Evolutionary conservation across 2,888 invertebrate genomes (phyloP), one percentile per base, ranked within the genome.

Genomic region (Pachycephus smyrnensis): DNA sequence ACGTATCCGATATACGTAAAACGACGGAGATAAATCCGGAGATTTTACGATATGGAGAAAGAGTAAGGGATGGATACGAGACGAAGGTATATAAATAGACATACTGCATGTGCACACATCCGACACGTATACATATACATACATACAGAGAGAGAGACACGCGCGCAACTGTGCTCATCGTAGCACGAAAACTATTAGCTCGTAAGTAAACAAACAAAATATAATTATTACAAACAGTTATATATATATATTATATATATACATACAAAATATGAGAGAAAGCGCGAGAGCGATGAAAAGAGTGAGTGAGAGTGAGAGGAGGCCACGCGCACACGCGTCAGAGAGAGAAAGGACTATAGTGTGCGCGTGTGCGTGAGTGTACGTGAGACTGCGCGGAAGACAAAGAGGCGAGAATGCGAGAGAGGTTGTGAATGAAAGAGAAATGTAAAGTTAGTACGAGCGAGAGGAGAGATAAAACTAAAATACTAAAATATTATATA

Each of bases 111-210:
- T 68, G 73, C 69, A 77, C 73, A 74, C 73, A 74, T 71, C 77
- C 75, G 73, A 81, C 76, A 79, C 81, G 73, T 80, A 80, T 68
- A 79, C 75, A 80, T 75, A 80, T 75, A 77, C 73, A 81, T 75
- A 79, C 71, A 81, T 81, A 79, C 68, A 78, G 77, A 80, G 76
- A 79, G 73, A 55, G 55, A 55, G n/a, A 71, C 71, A 32, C 86
- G 88, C 89, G 89, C 90, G 89, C 87, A 88, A 85, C 86, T 90
- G 91, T 91, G 91, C 91, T 91, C 88, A 84, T 87, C 86, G 88
- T 89, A 90, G 91, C 91, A 91, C 91, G 88, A 89, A 89, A 91
- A 91, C 91, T 91, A 91, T 91, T 91, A 91, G 90, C 87, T 88
- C 88, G 85, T 91, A 91, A 91, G 91, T 88, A 87, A 91, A 89